Evolutionary conservation across 2,113 vertebrate genomes (phyloP).

Genomic region (Sardina pilchardus): DNA sequence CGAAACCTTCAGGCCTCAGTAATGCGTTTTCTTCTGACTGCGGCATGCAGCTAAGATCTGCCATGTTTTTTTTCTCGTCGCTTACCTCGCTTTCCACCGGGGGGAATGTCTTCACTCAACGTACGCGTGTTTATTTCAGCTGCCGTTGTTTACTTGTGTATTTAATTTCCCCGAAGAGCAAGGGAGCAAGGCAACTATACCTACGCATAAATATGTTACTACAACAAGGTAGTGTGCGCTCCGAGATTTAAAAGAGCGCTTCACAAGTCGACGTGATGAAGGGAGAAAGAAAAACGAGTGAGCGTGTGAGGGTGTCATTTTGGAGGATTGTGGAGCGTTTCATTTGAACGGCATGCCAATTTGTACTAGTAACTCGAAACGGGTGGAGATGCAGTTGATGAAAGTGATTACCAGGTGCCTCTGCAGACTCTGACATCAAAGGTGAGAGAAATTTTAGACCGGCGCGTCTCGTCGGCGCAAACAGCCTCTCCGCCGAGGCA

Average conservation of each 20-base stretch:
- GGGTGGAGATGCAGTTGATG: neutral
- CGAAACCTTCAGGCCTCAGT: conserved; percentile 68
- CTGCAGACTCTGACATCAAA: neutral
- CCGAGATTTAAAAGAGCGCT: neutral
- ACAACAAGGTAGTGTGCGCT: neutral
- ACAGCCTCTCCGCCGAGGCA: neutral
- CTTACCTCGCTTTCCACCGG: conserved; percentile 13
- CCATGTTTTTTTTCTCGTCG: conserved; percentile 38
- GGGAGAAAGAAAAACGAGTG: neutral
- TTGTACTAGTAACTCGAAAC: neutral
- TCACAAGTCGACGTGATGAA: neutral
- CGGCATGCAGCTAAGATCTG: conserved; percentile 28
- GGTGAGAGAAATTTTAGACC: neutral
- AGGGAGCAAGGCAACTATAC: neutral
- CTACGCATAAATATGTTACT: conserved; percentile 15
- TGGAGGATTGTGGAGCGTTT: neutral
- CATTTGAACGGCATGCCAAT: neutral
- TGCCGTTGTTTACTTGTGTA: neutral
- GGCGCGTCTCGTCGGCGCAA: neutral
- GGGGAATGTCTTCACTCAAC: conserved; percentile 27
- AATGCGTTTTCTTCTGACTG: conserved; percentile 64
- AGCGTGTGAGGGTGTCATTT: neutral
- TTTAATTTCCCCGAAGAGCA: conserved; percentile 2
- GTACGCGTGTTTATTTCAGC: neutral
- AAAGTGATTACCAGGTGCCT: conserved; percentile 9